These are phyloP conservation scores for Azorinus chamasolen DNA, from an alignment of 2,888 invertebrate species.

Conservation along the genomic window DNA sequence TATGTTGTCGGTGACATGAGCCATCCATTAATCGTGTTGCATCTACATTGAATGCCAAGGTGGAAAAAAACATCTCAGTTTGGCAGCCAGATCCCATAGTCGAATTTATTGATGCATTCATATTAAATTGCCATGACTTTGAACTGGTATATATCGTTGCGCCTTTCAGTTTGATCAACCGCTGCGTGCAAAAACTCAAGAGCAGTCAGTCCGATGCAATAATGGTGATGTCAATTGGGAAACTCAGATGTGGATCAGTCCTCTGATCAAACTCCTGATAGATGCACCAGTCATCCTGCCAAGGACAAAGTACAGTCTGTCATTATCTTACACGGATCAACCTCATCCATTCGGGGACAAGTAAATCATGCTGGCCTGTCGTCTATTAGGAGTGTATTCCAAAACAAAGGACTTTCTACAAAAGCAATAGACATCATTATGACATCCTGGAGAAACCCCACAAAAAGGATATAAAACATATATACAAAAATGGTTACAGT, in stretches of 20 bases:
- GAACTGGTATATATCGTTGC: slow-evolving; percentile 24
- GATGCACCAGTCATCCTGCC: slow-evolving; percentile 21
- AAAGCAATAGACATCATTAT: slow-evolving; percentile 35
- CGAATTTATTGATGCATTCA: background rate
- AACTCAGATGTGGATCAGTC: slow-evolving; percentile 24
- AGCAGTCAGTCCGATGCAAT: slow-evolving; percentile 8
- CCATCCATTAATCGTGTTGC: too few relatives aligned
- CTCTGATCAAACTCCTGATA: slow-evolving; percentile 13
- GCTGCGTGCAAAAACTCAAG: slow-evolving; percentile 28
- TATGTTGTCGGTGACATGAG: too few relatives aligned
- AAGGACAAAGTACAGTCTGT: slow-evolving; percentile 13
- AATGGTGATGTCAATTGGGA: slow-evolving; percentile 15
- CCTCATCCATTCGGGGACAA: slow-evolving; percentile 16
- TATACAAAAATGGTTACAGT: too few relatives aligned
- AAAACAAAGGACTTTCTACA: slow-evolving; percentile 23
- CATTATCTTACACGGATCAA: slow-evolving; percentile 4
- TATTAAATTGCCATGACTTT: slow-evolving; percentile 27
- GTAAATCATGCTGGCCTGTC: slow-evolving; percentile 15
- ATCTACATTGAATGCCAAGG: too few relatives aligned
- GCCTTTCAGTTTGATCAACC: slow-evolving; percentile 40
- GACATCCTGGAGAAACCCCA: slow-evolving; percentile 34
- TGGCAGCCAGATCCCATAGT: too few relatives aligned
- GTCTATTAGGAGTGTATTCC: slow-evolving; percentile 18
- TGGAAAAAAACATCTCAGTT: too few relatives aligned
- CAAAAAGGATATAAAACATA: slow-evolving; percentile 18